Evolutionary conservation across 2,888 invertebrate genomes (phyloP), one percentile per base, ranked within the genome.

Genomic region (Glyphotaelius pellucidus): DNA sequence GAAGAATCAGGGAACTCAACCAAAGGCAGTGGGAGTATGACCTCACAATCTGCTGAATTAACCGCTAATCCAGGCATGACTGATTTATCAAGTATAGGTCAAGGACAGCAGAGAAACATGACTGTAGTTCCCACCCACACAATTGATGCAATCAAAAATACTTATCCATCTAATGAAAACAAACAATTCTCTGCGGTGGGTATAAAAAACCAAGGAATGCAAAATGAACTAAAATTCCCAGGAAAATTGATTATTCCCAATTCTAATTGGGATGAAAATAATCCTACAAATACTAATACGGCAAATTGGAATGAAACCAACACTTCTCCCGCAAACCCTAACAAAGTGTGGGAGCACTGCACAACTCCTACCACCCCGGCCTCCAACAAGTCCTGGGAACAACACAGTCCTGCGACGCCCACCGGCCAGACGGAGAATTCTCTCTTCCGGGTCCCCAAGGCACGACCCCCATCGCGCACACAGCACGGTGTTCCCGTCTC

Each of bases 371-470:
- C 88, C 52, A 90, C 92, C 15, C 91, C 92, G 79, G 89, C 79
- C 80, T 92, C 93, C 32, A 89, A 91, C 89, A 94, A 94, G 80
- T 92, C 93, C 19, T 93, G 93, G 93, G 92, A 93, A 67, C 92
- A 93, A 90, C 91, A 91, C 35, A 92, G 92, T 88, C 96, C 96
- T 91, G 94, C 94, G 90, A 92, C 90, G 80, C 93, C 94, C 7
- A 94, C 94, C 3, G 94, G 94, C 38, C 96, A 95, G 92, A 95
- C 95, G 94, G 96, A 96, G 93, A 96, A 96, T 87, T 96, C 96
- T 4, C 95, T 97, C 15, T 97, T 97, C 94, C 95, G 97, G 94
- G 96, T 97, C 32, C 97, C 97, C 2, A 97, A 97, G 95, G 97
- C 97, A 0, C 96, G 97, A 94, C 97, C 97, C 52, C 97, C 97